Conservation (phyloP, 2,113 vertebrate species). For the Gnathonemus echidnorhynchus region DNA sequence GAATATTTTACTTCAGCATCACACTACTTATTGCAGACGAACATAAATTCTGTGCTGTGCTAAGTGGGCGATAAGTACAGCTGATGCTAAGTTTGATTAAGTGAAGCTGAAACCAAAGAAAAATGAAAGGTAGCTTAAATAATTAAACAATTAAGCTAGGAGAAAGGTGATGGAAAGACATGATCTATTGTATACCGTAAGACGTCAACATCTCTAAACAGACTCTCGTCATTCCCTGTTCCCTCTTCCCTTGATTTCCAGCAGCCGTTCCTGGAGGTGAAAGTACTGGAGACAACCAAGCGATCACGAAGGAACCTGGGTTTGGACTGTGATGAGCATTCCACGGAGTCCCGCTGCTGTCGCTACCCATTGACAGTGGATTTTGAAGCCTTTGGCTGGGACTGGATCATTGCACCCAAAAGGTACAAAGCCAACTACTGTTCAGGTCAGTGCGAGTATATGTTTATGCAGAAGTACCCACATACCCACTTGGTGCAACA, state of each 20-base stretch:
- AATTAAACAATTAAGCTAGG: neutral
- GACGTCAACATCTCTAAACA: slow-evolving; percentile 2
- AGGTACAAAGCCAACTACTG: slow-evolving; percentile 99
- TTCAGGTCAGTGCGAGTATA: slow-evolving; percentile 97
- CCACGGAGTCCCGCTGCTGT: slow-evolving; percentile 92
- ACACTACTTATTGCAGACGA: neutral
- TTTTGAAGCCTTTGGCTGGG: slow-evolving; percentile 97
- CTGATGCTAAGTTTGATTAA: neutral
- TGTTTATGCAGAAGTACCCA: slow-evolving; percentile 99
- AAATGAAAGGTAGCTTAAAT: neutral
- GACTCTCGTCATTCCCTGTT: slow-evolving; percentile 52
- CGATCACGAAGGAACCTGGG: slow-evolving; percentile 87
- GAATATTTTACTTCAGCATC: neutral
- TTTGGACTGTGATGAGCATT: slow-evolving; percentile 94
- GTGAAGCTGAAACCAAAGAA: neutral
- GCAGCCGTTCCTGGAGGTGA: slow-evolving; percentile 97
- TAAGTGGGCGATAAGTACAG: neutral
- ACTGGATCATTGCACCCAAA: slow-evolving; percentile 98
- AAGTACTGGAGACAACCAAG: slow-evolving; percentile 92
- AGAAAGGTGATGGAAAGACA: neutral
- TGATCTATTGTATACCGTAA: neutral
- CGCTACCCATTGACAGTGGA: slow-evolving; percentile 95
- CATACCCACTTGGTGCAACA: slow-evolving; percentile 97
- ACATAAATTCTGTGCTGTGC: neutral
- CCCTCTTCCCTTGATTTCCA: slow-evolving; percentile 55